Base-by-base conservation (phyloP, 2,797 vertebrate genomes). In the Xiphorhynchus erythropygius region DNA sequence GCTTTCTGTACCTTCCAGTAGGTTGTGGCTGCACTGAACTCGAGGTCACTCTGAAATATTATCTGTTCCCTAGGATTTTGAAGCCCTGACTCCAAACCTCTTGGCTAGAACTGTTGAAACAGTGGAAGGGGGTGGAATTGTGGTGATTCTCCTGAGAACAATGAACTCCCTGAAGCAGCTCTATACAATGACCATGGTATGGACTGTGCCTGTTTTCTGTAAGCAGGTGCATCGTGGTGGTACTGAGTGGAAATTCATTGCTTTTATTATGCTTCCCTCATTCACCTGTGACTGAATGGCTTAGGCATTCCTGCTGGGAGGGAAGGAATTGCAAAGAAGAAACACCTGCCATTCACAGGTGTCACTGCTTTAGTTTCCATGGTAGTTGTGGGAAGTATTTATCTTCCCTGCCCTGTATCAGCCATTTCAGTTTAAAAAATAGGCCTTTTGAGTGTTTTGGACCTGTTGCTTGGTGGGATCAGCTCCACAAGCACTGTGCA, bases 91-190 rank as follows among this genome's bases (percentile, higher is more conserved):
- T 70, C 99, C 99, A 21, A 99, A 99, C 94, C 98, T 99, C 27
- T 94, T 99, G 69, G 99, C 99, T 37, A 98, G 99, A 89, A 99
- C 99, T 3, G 82, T 99, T 44, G 99, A 99, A 97, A 99, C 99
- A 0, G 99, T 99, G 4, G 99, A 99, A 98, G 99, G 99, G 4
- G 99, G 99, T 2, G 99, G 99, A 10, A 97, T 99, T 18, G 98
- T 99, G 85, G 98, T 99, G 62, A 98, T 99, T 77, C 98, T 99
- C 28, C 98, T 99, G 11, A 98, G 99, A 93, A 99, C 98, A 1
- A 98, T 99, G 98, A 99, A 99, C 93, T 99, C 99, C 4, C 98
- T 99, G 63, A 99, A 99, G 97, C 99, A 99, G 97, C 97, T 99
- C 16, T 99, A 99, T 76, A 99, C 99, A 0, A 99, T 99, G 99